Evolutionary conservation across 1,140 invertebrate species (phyloP).

Genomic region (Pogonomyrmex barbatus): DNA sequence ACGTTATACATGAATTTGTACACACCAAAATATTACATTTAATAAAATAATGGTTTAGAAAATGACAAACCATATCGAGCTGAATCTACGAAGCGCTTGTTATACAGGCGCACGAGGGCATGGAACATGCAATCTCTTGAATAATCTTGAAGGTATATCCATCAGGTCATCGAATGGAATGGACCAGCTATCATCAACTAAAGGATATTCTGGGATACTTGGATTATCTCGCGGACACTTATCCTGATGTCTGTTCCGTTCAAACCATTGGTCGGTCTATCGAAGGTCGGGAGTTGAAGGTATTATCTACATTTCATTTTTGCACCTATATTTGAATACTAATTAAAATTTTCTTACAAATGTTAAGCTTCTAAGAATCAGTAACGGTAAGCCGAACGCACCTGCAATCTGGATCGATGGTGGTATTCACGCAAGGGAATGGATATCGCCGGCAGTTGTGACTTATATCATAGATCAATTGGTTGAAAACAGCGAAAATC

Average conservation of each 20-base stretch:
- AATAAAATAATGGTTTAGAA: background rate
- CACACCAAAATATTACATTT: background rate
- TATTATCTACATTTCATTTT: conserved; percentile 72
- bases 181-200: conserved; percentile 92
- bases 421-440: conserved; percentile 91
- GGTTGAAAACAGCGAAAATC: conserved; percentile 89
- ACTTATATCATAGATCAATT: conserved; percentile 91
- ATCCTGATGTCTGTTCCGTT: conserved; percentile 90
- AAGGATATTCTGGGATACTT: conserved; percentile 91
- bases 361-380: conserved; percentile 88
- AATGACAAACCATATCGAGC: background rate
- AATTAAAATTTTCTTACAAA: background rate
- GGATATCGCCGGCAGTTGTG: conserved; percentile 92
- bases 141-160: conserved; percentile 71
- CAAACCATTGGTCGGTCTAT: conserved; percentile 92
- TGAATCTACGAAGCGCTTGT: conserved; percentile 71
- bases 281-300: conserved; percentile 91
- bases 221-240: conserved; percentile 92
- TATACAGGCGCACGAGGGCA: conserved; percentile 18
- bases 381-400: conserved; percentile 82
- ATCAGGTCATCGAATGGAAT: conserved; percentile 91
- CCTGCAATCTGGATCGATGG: conserved; percentile 88
- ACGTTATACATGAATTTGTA: background rate
- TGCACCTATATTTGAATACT: background rate
- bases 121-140: conserved; percentile 56